phyloP scores from a whole-genome alignment of 2,113 vertebrate genomes.

The Calypte anna region DNA sequence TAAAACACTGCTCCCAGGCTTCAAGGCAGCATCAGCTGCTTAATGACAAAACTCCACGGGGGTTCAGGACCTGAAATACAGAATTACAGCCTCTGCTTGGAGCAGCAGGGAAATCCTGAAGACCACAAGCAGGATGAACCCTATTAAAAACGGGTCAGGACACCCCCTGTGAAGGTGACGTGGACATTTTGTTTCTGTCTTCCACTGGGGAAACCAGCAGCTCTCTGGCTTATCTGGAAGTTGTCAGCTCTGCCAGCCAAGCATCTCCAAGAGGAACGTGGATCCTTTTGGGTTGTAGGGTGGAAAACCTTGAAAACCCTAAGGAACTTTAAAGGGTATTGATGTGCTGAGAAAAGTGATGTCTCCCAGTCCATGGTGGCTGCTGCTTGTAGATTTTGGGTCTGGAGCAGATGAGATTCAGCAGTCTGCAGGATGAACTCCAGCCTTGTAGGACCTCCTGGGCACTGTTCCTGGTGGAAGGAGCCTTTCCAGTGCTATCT shows the following conservation, averaged over 20 bases:
- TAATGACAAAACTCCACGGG: neutral
- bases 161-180: rapidly evolving
- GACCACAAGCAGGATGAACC: neutral
- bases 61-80: neutral
- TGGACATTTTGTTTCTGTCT: neutral
- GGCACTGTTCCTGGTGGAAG: neutral
- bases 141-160: neutral
- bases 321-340: rapidly evolving
- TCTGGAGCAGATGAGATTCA: neutral
- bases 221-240: neutral
- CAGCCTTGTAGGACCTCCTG: neutral
- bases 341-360: neutral
- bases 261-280: neutral
- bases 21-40: neutral
- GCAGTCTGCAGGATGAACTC: neutral
- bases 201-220: neutral
- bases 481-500: neutral
- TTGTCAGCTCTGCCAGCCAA: neutral
- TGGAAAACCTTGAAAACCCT: neutral
- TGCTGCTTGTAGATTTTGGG: neutral
- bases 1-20: neutral
- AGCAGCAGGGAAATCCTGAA: neutral
- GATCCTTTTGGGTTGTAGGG: neutral
- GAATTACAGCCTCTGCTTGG: neutral
- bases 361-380: too few species aligned